Base-by-base conservation (phyloP, 1,140 invertebrate genomes). In the Trachelipus rathkii region DNA sequence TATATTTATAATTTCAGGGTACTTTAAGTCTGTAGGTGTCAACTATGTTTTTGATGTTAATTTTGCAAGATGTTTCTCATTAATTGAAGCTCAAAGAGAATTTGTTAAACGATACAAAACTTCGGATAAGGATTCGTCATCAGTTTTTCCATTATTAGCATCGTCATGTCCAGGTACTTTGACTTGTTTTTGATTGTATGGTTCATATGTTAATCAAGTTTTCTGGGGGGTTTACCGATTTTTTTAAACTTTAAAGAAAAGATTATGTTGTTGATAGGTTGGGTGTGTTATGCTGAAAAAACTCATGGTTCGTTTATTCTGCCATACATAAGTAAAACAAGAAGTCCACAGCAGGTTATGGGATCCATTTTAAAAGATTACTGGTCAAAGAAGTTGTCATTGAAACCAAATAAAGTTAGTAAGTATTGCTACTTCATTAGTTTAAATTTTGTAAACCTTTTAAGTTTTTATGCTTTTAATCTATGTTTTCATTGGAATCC, bases 201-300 rank as follows among this genome's bases (percentile, higher is more conserved):
- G 33, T 33, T 33, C 33, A 33, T 3, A 33, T 33, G 33, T n/a
- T n/a, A n/a, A n/a, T n/a, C n/a, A n/a, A n/a, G n/a, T n/a, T n/a
- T n/a, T n/a, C n/a, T n/a, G n/a, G n/a, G n/a, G n/a, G n/a, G n/a
- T n/a, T n/a, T 33, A 3, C 33, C 1, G 2, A 33, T 3, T 3
- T 33, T 33, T 33, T 33, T 3, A 33, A 33, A 66, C 1, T 66
- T 66, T 66, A 2, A 66, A 66, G 60, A 3, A 19, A 1, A 66
- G 21, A n/a, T 7, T 19, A 66, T 19, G 23, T 23, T 72, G n/a
- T 19, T 19, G 24, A 24, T 21, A 80, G 79, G 79, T 19, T 99
- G 96, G 95, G 92, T 99, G 21, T 99, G 97, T 84, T 99, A 99
- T 87, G 97, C 96, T 4, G 97, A 99, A 85, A 99, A 99, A 85